Evolutionary conservation across 2,888 invertebrate species (phyloP), one percentile per base, ranked within the genome.

Genomic region (Druceiella hillmani): DNA sequence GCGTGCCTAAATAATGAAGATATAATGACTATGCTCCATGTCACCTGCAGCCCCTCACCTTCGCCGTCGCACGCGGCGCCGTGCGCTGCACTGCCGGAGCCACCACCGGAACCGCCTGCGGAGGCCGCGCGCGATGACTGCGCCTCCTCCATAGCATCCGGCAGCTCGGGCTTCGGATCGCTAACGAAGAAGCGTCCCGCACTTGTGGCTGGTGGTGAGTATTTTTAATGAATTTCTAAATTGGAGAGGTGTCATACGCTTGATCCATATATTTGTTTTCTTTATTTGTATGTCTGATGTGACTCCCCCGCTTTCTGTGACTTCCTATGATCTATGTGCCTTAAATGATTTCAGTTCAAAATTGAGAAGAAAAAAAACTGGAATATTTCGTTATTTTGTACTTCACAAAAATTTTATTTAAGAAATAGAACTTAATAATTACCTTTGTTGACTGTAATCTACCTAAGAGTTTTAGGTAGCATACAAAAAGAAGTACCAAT

Each of bases 161-260:
- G 86, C 51, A 86, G 87, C 65, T 87, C 88, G 47, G 89, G 88
- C 52, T 88, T 89, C 68, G 87, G 88, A 49, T 87, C 87, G 59
- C 77, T 90, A 60, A 84, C 89, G 52, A 87, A 87, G 66, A 78
- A 78, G 59, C 75, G 83, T 62, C 77, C 80, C 41, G 76, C 77
- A 39, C 61, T 78, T 6, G 37, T 44, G 14, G 36, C 43, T n/a
- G 45, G 43, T 26, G 47, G 47, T 47, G 22, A 3, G 13, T 31
- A 31, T 20, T 7, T 9, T 20, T 20, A 20, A 5, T 5, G 5
- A 20, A 20, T 9, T n/a, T n/a, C n/a, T n/a, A n/a, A n/a, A n/a
- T n/a, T n/a, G n/a, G n/a, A n/a, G n/a, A n/a, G n/a, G n/a, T n/a
- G n/a, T n/a, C n/a, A n/a, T n/a, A n/a, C n/a, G n/a, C n/a, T n/a